Conservation (phyloP, 2,113 vertebrate genomes). For the Burhinus oedicnemus region DNA sequence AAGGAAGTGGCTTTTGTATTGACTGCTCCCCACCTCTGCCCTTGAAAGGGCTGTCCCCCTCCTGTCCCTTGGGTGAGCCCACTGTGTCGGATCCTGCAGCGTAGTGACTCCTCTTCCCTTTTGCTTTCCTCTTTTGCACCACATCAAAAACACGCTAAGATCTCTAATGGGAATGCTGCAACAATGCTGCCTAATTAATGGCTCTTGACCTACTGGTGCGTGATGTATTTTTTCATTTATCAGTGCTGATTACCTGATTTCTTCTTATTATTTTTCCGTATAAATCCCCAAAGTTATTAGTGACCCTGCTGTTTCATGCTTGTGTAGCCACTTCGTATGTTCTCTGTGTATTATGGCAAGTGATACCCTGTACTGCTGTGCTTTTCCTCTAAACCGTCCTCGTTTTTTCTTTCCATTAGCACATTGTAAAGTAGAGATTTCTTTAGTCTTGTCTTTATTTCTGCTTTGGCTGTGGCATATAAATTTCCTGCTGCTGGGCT, state of each 20-base stretch:
- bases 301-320: background rate
- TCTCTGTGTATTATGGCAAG: background rate
- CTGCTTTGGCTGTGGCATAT: background rate
- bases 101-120: background rate
- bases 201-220: background rate
- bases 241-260: background rate
- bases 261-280: background rate
- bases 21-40: background rate
- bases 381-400: background rate
- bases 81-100: fast-evolving
- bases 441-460: background rate
- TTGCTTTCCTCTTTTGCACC: background rate
- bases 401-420: background rate
- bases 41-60: background rate
- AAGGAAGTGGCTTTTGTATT: constrained; percentile 35
- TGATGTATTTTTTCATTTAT: background rate
- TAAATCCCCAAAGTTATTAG: background rate
- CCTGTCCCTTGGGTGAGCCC: background rate
- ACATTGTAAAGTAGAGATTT: background rate
- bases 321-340: background rate
- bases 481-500: background rate
- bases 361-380: background rate
- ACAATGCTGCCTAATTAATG: background rate
- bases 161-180: background rate
- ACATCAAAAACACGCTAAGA: background rate